A percentile compares a stretch with the other conserved stretches of the same genome.
Conservation (phyloP, 92 coral and sea anemone genomes). For the Nematostella vectensis region DNA sequence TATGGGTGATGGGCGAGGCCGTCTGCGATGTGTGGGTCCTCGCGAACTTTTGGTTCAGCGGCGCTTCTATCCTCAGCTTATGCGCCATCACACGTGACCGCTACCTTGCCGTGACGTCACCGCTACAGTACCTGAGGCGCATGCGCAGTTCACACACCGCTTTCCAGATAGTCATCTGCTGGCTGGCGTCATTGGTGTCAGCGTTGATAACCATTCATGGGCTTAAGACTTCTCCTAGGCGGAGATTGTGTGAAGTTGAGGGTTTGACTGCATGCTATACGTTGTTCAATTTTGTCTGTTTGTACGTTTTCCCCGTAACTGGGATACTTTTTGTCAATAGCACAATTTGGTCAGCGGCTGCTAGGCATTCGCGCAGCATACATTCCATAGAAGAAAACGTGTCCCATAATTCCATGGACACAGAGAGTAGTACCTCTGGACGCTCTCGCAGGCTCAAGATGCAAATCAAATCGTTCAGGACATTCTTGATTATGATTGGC, state of each 20-base stretch:
- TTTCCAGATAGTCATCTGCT: conserved; percentile 7
- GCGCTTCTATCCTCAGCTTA: conserved; percentile 20
- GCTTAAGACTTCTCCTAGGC: conserved; percentile 10
- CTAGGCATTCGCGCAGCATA: conserved; percentile 8
- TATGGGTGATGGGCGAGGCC: conserved; percentile 20
- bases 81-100: conserved; percentile 35
- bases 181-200: conserved; percentile 7
- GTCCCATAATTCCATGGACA: neutral
- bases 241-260: conserved; percentile 11
- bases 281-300: conserved; percentile 1
- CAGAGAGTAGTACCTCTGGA: neutral
- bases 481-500: conserved; percentile 55
- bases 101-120: conserved; percentile 34
- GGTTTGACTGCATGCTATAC: conserved; percentile 7
- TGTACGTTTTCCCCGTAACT: conserved; percentile 7
- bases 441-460: conserved; percentile 15
- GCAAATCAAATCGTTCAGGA: conserved; percentile 55
- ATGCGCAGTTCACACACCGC: conserved; percentile 9
- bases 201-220: conserved; percentile 11
- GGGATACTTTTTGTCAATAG: conserved; percentile 15
- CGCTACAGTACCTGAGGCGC: conserved; percentile 13
- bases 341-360: conserved; percentile 6
- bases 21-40: conserved; percentile 21
- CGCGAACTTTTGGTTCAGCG: conserved; percentile 15
- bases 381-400: neutral